phyloP scores from a whole-genome alignment of 2,113 vertebrate species.

The Kryptolebias marmoratus region DNA sequence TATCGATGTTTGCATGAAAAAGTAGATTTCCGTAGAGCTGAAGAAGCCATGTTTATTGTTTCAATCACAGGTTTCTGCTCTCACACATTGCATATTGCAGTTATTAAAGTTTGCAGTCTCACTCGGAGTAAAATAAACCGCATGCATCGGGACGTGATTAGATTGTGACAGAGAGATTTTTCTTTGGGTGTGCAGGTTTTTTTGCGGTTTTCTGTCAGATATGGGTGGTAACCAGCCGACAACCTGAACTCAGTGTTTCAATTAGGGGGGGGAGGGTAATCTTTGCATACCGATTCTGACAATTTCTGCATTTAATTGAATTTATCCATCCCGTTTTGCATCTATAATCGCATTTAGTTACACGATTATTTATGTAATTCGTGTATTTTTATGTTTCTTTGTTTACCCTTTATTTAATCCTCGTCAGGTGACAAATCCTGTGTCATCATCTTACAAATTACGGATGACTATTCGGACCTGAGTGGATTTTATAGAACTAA shows the following conservation, averaged over 20 bases:
- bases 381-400: neutral
- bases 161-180: neutral
- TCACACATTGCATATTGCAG: no score
- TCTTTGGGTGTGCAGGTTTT: neutral
- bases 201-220: neutral
- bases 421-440: no score
- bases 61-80: no score
- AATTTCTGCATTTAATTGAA: neutral
- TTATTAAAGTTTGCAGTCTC: neutral
- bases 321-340: neutral
- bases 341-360: neutral
- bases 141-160: no score
- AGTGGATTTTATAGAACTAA: no score
- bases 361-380: neutral
- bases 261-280: neutral
- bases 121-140: neutral
- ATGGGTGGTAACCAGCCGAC: neutral
- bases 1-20: neutral
- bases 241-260: neutral
- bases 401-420: no score
- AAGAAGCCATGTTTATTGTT: no score
- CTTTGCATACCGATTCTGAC: neutral
- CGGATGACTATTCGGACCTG: no score
- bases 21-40: no score
- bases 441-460: no score